phyloP scores from a whole-genome alignment of 2,113 vertebrate species.

The Oryzias melastigma region DNA sequence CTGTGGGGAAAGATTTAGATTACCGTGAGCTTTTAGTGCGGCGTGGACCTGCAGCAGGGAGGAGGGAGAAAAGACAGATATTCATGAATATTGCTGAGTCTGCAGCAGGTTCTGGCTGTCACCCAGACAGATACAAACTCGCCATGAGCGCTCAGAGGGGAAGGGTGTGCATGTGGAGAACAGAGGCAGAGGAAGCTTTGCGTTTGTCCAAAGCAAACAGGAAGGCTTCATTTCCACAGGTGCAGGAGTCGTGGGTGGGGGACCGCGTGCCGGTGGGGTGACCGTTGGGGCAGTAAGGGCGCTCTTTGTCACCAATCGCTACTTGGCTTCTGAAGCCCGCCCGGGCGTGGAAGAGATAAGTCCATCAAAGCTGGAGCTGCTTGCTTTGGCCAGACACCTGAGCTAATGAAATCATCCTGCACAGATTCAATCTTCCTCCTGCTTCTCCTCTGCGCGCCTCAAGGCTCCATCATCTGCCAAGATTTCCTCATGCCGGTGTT shows the following conservation, averaged over 20 bases:
- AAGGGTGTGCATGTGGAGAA: slow-evolving; percentile 26
- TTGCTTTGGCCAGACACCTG: slow-evolving; percentile 57
- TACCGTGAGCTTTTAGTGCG: slow-evolving; percentile 17
- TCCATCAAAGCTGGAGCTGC: slow-evolving; percentile 43
- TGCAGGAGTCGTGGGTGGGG: slow-evolving; percentile 45
- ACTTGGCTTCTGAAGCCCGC: slow-evolving; percentile 31
- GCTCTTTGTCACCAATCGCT: slow-evolving; percentile 23
- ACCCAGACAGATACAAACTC: slow-evolving; percentile 44
- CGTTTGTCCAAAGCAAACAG: slow-evolving; percentile 76
- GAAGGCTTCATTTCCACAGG: slow-evolving; percentile 75
- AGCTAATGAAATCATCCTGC: slow-evolving; percentile 53
- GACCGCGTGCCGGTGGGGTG: slow-evolving; percentile 42
- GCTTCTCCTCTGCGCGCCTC: slow-evolving; percentile 30
- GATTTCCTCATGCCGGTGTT: slow-evolving; percentile 46
- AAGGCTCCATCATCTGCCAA: slow-evolving; percentile 33
- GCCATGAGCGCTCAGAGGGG: slow-evolving; percentile 45
- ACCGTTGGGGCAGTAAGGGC: slow-evolving; percentile 26
- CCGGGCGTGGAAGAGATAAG: slow-evolving; percentile 43
- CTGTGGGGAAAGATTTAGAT: slow-evolving; percentile 23
- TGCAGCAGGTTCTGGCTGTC: slow-evolving; percentile 45
- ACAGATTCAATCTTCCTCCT: slow-evolving; percentile 50
- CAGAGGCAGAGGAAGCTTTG: slow-evolving; percentile 52
- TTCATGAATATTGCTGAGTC: slow-evolving; percentile 62
- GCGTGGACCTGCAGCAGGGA: slow-evolving; percentile 22
- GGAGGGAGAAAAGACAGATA: slow-evolving; percentile 23